Conservation (phyloP, 1,140 invertebrate species). For the Druon quercuslanigerum region DNA sequence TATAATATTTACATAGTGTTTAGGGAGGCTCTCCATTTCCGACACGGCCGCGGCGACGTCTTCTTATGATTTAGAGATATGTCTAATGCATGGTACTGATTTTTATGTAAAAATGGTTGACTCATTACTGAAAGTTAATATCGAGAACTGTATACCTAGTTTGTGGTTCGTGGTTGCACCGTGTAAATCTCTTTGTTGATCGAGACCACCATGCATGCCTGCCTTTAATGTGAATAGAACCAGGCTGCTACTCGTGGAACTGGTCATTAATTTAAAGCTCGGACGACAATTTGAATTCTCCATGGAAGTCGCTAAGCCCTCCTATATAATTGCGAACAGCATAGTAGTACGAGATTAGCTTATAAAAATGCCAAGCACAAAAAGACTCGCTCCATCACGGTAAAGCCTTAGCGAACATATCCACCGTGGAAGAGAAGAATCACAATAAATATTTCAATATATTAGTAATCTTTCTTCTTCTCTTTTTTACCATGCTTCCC, state of each 20-base stretch:
- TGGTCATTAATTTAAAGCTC: slow-evolving; percentile 13
- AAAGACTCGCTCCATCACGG: not conserved
- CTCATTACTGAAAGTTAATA: not conserved
- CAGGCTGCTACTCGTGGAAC: slow-evolving; percentile 14
- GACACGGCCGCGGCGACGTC: too few relatives aligned
- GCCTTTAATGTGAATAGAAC: not conserved
- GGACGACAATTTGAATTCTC: slow-evolving; percentile 6
- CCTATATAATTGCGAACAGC: not conserved
- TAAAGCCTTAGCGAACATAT: too few relatives aligned
- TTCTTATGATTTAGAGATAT: too few relatives aligned
- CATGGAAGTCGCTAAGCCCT: slow-evolving; percentile 1
- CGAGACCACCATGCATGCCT: slow-evolving; percentile 12
- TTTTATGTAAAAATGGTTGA: not conserved
- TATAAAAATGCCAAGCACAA: not conserved
- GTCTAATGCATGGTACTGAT: too few relatives aligned
- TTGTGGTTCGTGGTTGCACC: not conserved
- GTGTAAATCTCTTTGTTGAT: slow-evolving; percentile 15
- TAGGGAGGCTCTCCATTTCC: too few relatives aligned
- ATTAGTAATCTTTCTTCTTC: too few relatives aligned
- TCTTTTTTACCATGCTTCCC: too few relatives aligned
- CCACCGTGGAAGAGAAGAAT: too few relatives aligned
- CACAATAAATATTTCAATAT: too few relatives aligned
- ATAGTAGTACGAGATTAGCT: not conserved
- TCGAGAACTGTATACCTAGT: not conserved
- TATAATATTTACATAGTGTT: too few relatives aligned